Conservation (phyloP, 2,888 invertebrate species). For the Mesoligia furuncula region DNA sequence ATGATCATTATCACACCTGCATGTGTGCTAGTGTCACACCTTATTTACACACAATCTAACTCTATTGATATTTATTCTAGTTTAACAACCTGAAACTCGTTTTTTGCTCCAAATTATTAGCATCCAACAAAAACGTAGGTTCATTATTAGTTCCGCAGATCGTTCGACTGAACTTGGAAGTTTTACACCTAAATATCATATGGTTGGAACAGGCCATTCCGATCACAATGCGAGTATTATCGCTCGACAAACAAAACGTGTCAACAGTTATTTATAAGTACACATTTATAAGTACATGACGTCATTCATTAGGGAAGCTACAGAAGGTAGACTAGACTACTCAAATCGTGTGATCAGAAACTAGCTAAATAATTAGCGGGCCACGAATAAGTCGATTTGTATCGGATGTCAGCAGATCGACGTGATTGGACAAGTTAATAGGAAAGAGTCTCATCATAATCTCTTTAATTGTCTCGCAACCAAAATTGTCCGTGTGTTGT, state of each 20-base stretch:
- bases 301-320: not conserved
- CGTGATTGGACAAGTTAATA: not conserved
- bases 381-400: not conserved
- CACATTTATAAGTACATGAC: too few species aligned
- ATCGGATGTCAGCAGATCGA: not conserved
- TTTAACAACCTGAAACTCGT: conserved; percentile 7
- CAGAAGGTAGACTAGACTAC: conserved; percentile 8
- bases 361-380: not conserved
- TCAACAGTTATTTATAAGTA: too few species aligned
- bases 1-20: too few species aligned
- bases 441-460: not conserved
- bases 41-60: not conserved
- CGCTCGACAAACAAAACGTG: too few species aligned
- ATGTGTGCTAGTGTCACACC: too few species aligned
- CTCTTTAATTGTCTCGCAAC: not conserved
- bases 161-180: conserved; percentile 20
- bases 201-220: conserved; percentile 1
- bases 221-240: conserved; percentile 39
- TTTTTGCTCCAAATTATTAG: conserved; percentile 18
- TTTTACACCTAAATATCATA: conserved; percentile 28
- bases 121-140: not conserved
- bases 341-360: not conserved
- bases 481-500: too few species aligned
- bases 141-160: conserved; percentile 1
- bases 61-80: not conserved